A percentile compares a stretch with the other conserved stretches of the same genome.
Conservation (phyloP, 2,888 invertebrate genomes). For the Platypus cylindrus region DNA sequence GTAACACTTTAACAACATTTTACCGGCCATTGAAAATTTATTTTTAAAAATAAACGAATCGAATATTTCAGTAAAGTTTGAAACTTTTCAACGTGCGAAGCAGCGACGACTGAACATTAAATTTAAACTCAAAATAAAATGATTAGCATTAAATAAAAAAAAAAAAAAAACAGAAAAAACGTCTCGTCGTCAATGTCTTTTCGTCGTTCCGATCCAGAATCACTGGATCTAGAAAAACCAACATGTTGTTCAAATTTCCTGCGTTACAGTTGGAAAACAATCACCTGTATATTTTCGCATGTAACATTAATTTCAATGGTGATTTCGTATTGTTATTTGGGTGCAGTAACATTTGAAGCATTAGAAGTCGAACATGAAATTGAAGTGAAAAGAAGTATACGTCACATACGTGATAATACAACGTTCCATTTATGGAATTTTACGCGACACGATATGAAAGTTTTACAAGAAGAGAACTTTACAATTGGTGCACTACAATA, state of each 20-base stretch:
- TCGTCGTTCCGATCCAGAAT: conserved; percentile 30
- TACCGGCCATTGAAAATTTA: too few relatives aligned
- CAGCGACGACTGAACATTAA: too few relatives aligned
- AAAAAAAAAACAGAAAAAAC: too few relatives aligned
- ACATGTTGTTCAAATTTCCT: conserved; percentile 43
- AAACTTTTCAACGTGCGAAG: neutral
- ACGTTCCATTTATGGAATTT: conserved; percentile 69
- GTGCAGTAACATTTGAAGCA: conserved; percentile 71
- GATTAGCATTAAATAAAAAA: too few relatives aligned
- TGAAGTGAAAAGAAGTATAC: conserved; percentile 65
- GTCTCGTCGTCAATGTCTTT: too few relatives aligned
- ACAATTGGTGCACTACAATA: conserved; percentile 51
- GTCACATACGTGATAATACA: conserved; percentile 56
- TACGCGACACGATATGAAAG: conserved; percentile 46
- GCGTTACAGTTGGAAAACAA: conserved; percentile 64
- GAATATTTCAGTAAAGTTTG: too few relatives aligned
- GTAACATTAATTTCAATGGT: conserved; percentile 77
- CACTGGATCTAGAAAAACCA: conserved; percentile 26
- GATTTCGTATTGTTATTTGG: conserved; percentile 79
- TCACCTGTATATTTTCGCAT: conserved; percentile 79
- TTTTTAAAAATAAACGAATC: too few relatives aligned
- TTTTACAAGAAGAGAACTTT: conserved; percentile 70
- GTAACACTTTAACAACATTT: too few relatives aligned
- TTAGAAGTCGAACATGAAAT: conserved; percentile 64
- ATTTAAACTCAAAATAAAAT: too few relatives aligned